Evolutionary conservation across 2,113 vertebrate genomes (phyloP).

Genomic region (Ellobius talpinus): DNA sequence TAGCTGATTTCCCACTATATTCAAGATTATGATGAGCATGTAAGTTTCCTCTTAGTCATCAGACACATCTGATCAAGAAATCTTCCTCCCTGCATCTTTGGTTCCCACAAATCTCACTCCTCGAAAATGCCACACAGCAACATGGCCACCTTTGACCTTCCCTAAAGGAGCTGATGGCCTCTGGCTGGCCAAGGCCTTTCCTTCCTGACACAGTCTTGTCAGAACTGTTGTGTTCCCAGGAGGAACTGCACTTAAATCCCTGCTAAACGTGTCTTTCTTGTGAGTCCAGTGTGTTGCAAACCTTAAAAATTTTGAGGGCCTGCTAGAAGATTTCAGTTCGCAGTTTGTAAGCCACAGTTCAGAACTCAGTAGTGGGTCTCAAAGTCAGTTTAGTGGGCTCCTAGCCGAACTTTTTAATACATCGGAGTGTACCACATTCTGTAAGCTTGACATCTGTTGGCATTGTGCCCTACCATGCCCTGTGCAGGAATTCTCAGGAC

Average conservation of each 20-base stretch:
- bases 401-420: not conserved
- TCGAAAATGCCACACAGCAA: not conserved
- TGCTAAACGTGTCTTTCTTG: not conserved
- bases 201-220: constrained; percentile 43
- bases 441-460: not conserved
- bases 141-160: constrained; percentile 43
- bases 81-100: not conserved
- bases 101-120: not conserved
- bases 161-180: not conserved
- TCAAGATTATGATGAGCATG: not conserved
- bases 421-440: not conserved
- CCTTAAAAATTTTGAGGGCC: not conserved
- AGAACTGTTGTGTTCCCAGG: constrained; percentile 34
- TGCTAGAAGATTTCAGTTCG: not conserved
- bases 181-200: not conserved
- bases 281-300: not conserved
- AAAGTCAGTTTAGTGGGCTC: not conserved
- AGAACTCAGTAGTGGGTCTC: constrained; percentile 10
- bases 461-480: not conserved
- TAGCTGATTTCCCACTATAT: constrained; percentile 44
- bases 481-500: not conserved
- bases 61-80: not conserved
- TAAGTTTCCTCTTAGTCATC: not conserved
- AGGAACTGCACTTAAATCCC: not conserved
- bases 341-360: constrained; percentile 5